phyloP scores from a whole-genome alignment of 1,140 invertebrate species.

The Condylostylus longicornis region DNA sequence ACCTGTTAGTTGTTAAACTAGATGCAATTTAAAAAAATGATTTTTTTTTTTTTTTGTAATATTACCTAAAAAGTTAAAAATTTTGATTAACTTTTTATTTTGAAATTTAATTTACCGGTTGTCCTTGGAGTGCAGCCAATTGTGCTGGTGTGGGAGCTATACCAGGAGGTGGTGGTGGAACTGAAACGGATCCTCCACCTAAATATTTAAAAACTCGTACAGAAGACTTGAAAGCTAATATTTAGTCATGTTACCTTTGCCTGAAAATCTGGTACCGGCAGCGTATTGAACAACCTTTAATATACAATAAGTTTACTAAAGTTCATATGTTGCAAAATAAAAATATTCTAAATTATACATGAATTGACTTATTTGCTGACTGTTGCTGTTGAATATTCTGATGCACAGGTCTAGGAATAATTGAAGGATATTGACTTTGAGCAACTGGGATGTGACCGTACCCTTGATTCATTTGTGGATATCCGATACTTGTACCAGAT shows the following conservation, averaged over 20 bases:
- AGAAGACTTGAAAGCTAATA: conserved; percentile 18
- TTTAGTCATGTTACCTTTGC: conserved; percentile 12
- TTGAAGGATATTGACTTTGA: background rate
- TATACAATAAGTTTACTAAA: conserved; percentile 12
- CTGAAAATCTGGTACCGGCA: background rate
- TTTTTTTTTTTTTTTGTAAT: conserved; percentile 26
- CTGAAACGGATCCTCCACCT: conserved; percentile 13
- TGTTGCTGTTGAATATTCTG: background rate
- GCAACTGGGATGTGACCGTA: too few species aligned
- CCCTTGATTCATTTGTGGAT: too few species aligned
- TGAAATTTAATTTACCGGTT: conserved; percentile 14
- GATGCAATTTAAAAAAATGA: conserved; percentile 19
- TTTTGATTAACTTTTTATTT: background rate
- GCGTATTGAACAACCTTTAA: conserved; percentile 3
- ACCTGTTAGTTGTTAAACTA: too few species aligned
- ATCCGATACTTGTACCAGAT: too few species aligned
- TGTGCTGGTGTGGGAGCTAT: conserved; percentile 24
- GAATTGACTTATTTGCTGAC: conserved; percentile 5
- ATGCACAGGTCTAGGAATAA: conserved; percentile 2
- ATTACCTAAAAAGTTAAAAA: conserved; percentile 4
- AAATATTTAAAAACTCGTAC: conserved; percentile 19
- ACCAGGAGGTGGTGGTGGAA: conserved; percentile 27
- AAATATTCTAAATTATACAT: conserved; percentile 19
- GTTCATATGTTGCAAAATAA: background rate
- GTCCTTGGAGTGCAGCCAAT: conserved; percentile 25